A percentile compares a stretch with the other conserved stretches of the same genome.
phyloP scores from a whole-genome alignment of 2,888 invertebrate genomes.

The Ypsolopha scabrella region DNA sequence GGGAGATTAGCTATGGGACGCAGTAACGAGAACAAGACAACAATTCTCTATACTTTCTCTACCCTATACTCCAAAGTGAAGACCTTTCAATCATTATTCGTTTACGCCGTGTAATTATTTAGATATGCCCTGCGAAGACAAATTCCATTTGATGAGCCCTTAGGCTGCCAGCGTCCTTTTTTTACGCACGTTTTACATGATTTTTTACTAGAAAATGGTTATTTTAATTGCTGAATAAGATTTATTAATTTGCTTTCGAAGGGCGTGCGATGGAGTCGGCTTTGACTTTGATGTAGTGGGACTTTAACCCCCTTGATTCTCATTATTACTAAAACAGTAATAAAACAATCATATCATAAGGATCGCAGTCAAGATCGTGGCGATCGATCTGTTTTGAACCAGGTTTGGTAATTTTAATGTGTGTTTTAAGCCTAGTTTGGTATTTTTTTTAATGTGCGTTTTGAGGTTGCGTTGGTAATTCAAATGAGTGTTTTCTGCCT shows the following conservation, averaged over 20 bases:
- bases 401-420: too few species aligned
- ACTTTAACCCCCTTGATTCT: too few species aligned
- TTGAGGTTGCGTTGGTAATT: too few species aligned
- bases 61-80: conserved; percentile 32
- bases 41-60: conserved; percentile 11
- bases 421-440: too few species aligned
- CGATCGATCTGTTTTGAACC: too few species aligned
- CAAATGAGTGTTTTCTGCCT: too few species aligned
- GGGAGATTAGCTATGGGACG: too few species aligned
- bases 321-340: too few species aligned
- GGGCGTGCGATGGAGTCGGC: background rate
- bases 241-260: conserved; percentile 24
- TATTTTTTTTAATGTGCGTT: too few species aligned
- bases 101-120: conserved; percentile 60
- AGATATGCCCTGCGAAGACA: conserved; percentile 41
- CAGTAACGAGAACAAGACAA: background rate
- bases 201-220: conserved; percentile 20
- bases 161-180: conserved; percentile 31
- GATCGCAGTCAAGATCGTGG: too few species aligned
- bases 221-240: conserved; percentile 56
- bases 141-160: conserved; percentile 38
- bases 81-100: conserved; percentile 64
- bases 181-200: conserved; percentile 1
- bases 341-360: too few species aligned
- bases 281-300: background rate